Base-by-base conservation (phyloP, 1,140 invertebrate species). In the Kradibia gibbosae region DNA sequence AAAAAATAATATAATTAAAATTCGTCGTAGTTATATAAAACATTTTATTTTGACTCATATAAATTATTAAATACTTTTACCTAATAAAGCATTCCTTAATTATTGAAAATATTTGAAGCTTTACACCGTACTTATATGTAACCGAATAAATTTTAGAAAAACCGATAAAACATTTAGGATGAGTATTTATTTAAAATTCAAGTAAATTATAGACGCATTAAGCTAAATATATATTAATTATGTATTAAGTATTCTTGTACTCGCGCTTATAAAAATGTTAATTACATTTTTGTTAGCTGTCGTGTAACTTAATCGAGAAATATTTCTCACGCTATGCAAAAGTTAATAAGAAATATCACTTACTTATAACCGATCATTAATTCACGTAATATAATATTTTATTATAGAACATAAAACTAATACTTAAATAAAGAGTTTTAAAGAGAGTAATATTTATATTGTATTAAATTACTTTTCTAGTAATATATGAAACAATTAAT, bases 241-340 rank as follows among this genome's bases (percentile, higher is more conserved):
- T 25, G 10, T 11, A 36, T 34, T 17, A 10, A 11, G 34, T 17
- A 36, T 13, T 28, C 60, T 5, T 7, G 28, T 60, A 60, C 57
- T 31, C 42, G 42, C 5, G 5, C 22, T 62, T 62, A 34, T 62
- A 31, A 62, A 62, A 62, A 62, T 62, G 13, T 62, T 62, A 62
- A 62, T 62, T 34, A 17, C 3, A 62, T 62, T 34, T 62, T 62
- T 20, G 28, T 62, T 31, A 62, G 28, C 28, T 62, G 34, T 62
- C 28, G 28, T 62, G 31, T 62, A 62, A 62, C 31, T 31, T 62
- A 62, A 34, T 62, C 13, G 25, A 62, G 28, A 62, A 34, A 62
- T 34, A 34, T 62, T 62, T 62, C 60, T 34, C 60, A 62, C 60
- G 60, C 60, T 62, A 28, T 62, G 60, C 28, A 34, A 34, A 31